A percentile compares a stretch with the other conserved stretches of the same genome.
Conservation (phyloP, 37 sponge, comb jelly and placozoan species). For the Chondrosia reniformis region DNA sequence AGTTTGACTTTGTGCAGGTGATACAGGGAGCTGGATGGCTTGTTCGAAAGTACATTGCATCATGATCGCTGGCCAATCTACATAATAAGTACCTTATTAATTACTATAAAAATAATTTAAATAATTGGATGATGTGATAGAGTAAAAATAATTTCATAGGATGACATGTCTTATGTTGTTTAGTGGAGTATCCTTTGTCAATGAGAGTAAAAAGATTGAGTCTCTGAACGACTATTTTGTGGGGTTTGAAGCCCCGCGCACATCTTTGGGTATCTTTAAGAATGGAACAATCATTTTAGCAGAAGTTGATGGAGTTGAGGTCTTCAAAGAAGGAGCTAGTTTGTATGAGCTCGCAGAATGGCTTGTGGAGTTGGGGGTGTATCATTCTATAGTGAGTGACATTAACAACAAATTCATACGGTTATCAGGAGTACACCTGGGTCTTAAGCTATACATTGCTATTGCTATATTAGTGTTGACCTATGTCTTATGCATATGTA, state of each 20-base stretch:
- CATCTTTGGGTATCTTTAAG: slow-evolving; percentile 32
- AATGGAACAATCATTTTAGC: slow-evolving; percentile 39
- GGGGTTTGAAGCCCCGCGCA: slow-evolving; percentile 59
- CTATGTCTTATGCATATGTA: neutral
- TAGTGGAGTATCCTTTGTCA: slow-evolving; percentile 48
- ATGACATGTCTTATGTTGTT: neutral
- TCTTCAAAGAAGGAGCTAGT: slow-evolving; percentile 42
- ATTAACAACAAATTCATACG: neutral
- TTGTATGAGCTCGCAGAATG: slow-evolving; percentile 65
- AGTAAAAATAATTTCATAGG: neutral
- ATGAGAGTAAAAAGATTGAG: slow-evolving; percentile 40
- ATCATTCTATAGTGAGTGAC: slow-evolving; percentile 53
- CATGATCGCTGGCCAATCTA: too few species aligned
- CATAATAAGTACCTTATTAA: too few species aligned
- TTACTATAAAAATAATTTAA: neutral
- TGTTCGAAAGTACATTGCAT: slow-evolving; percentile 40
- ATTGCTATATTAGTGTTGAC: neutral
- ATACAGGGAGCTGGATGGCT: slow-evolving; percentile 73
- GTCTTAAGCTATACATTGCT: neutral
- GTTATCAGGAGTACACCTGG: neutral
- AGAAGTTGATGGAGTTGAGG: slow-evolving; percentile 73
- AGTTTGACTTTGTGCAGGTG: slow-evolving; percentile 22
- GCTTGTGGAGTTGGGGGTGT: slow-evolving; percentile 21
- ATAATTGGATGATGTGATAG: neutral
- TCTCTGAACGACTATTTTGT: slow-evolving; percentile 48